phyloP scores from a whole-genome alignment of 2,797 vertebrate species.

The Halcyon smyrnensis region DNA sequence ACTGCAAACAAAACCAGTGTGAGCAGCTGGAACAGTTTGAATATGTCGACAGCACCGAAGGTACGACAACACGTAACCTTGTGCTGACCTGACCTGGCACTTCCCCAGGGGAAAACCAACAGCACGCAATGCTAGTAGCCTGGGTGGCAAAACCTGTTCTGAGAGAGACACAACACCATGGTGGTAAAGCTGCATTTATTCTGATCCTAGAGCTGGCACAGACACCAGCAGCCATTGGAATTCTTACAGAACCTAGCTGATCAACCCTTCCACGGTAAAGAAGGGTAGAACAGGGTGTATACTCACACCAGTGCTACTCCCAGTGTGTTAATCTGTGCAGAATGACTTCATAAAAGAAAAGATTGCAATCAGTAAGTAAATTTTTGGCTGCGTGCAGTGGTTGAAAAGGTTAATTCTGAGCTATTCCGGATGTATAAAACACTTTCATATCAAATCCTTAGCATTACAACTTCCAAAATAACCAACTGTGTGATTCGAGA shows the following conservation, averaged over 20 bases:
- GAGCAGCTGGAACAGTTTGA: background rate
- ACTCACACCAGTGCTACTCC: background rate
- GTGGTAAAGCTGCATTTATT: background rate
- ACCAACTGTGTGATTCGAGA: background rate
- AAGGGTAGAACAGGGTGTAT: background rate
- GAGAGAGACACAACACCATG: background rate
- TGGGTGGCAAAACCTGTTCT: background rate
- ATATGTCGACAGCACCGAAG: background rate
- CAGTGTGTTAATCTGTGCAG: background rate
- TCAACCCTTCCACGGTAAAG: background rate
- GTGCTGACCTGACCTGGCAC: background rate
- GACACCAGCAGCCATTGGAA: background rate
- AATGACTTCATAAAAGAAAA: background rate
- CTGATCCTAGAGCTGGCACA: background rate
- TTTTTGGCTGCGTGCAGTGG: background rate
- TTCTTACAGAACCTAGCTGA: background rate
- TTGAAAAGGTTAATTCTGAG: background rate
- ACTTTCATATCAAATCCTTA: background rate
- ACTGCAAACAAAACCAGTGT: background rate
- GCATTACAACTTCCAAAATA: background rate
- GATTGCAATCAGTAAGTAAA: background rate
- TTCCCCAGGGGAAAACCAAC: background rate
- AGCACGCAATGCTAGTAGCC: background rate
- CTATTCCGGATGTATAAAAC: background rate
- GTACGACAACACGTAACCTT: background rate